Percentiles rank a stretch among this genome's conserved stretches.
phyloP scores from a whole-genome alignment of 2,888 invertebrate genomes.

The Gibbula magus region DNA sequence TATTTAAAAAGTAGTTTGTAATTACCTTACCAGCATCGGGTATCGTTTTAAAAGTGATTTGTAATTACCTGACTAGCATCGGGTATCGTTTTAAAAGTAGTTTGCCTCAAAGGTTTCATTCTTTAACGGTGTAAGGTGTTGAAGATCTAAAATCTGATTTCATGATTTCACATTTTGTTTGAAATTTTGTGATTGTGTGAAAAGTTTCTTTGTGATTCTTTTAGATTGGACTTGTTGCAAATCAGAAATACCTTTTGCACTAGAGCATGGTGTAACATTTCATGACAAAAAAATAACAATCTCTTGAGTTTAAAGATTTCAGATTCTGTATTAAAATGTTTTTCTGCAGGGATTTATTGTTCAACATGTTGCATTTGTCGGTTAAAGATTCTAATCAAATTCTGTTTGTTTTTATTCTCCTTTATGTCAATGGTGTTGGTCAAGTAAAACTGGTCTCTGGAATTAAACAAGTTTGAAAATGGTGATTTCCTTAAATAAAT shows the following conservation, averaged over 20 bases:
- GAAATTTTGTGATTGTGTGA: background rate
- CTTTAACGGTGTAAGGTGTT: background rate
- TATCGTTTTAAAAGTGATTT: background rate
- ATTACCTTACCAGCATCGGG: background rate
- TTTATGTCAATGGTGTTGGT: background rate
- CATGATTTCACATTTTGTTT: background rate
- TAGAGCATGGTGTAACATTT: background rate
- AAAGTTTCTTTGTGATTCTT: background rate
- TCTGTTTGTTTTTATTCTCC: background rate
- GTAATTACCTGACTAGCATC: background rate
- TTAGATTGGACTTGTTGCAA: background rate
- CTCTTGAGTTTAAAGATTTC: background rate
- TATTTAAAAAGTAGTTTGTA: background rate
- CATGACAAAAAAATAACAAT: background rate
- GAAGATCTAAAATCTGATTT: background rate
- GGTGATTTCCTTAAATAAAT: background rate
- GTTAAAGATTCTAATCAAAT: background rate
- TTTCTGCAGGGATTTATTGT: background rate
- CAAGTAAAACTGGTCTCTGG: background rate
- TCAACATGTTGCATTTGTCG: background rate
- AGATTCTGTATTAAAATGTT: background rate
- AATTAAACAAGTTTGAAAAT: background rate
- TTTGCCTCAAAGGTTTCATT: background rate
- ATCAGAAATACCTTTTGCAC: background rate
- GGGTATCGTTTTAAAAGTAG: background rate